phyloP scores from a whole-genome alignment of 2,888 invertebrate species.

The Xanthia icteritia region DNA sequence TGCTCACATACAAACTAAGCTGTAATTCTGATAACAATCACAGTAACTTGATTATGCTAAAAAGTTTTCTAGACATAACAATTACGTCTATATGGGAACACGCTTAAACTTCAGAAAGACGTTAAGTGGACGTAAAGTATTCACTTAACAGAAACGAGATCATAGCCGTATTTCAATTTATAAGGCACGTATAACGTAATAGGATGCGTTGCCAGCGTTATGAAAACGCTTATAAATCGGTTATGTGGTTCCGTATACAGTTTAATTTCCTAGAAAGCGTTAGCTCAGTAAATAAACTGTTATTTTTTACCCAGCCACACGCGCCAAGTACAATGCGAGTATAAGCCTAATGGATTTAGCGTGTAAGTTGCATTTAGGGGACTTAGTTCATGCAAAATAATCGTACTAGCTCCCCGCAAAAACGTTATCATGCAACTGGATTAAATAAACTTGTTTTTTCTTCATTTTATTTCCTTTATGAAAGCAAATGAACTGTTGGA shows the following conservation, averaged over 20 bases:
- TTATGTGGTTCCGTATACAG: constrained; percentile 54
- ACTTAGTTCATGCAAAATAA: constrained; percentile 76
- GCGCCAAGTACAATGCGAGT: constrained; percentile 63
- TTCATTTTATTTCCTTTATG: constrained; percentile 56
- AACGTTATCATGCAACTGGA: constrained; percentile 64
- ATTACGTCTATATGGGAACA: constrained; percentile 5
- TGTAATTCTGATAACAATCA: background rate
- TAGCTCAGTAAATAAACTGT: constrained; percentile 67
- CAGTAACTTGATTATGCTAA: background rate
- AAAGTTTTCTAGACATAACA: constrained; percentile 18
- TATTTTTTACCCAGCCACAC: constrained; percentile 66
- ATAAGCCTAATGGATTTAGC: constrained; percentile 84
- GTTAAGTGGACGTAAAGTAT: constrained; percentile 34
- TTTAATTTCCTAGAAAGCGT: constrained; percentile 69
- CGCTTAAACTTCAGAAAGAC: constrained; percentile 22
- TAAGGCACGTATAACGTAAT: constrained; percentile 46
- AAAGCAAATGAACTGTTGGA: constrained; percentile 64
- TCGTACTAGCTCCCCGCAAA: constrained; percentile 64
- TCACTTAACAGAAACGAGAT: constrained; percentile 35
- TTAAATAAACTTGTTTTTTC: constrained; percentile 59
- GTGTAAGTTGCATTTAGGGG: constrained; percentile 82
- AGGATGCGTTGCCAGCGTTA: constrained; percentile 54
- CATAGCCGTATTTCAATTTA: constrained; percentile 41
- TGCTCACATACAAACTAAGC: background rate
- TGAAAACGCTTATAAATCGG: constrained; percentile 62